These are phyloP conservation scores for Plumapathes pennacea DNA, from an alignment of 92 coral and sea anemone genomes.

Conservation along the genomic window DNA sequence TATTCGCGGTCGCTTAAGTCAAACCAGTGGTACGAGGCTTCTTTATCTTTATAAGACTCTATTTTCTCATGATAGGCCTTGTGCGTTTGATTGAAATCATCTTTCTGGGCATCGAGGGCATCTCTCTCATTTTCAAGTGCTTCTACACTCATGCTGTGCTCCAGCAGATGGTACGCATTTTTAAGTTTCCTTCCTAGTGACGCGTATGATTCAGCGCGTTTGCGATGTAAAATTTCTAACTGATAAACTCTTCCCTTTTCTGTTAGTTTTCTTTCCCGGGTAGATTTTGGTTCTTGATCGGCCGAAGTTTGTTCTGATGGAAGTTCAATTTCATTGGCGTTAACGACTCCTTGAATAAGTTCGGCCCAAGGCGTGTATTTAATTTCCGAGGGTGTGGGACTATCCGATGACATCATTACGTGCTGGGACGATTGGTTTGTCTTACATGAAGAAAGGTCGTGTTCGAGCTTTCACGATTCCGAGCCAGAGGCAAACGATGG, in stretches of 20 bases:
- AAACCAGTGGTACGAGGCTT: conserved; percentile 32
- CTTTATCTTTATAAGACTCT: conserved; percentile 4
- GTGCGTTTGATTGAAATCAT: conserved; percentile 18
- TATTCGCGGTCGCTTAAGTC: conserved; percentile 24
- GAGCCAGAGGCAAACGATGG: too few relatives aligned
- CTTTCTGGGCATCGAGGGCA: conserved; percentile 15
- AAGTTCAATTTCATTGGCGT: not conserved
- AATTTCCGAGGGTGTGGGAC: not conserved
- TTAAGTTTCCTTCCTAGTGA: conserved; percentile 7
- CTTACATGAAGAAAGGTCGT: too few relatives aligned
- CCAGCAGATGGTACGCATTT: not conserved
- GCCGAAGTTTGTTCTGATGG: not conserved
- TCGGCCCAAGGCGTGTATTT: not conserved
- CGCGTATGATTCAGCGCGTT: conserved; percentile 10
- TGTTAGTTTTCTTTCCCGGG: conserved; percentile 12
- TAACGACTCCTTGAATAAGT: not conserved
- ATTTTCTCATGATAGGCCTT: conserved; percentile 1
- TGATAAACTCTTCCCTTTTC: conserved; percentile 11
- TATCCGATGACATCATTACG: too few relatives aligned
- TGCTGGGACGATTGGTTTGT: too few relatives aligned
- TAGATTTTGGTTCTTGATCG: not conserved
- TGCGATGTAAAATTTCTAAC: conserved; percentile 1
- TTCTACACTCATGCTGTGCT: conserved; percentile 4
- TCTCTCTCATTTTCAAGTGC: conserved; percentile 31
- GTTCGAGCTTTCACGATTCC: too few relatives aligned